Base-by-base conservation (phyloP, 1,140 invertebrate genomes). In the Oppia nitens region DNA sequence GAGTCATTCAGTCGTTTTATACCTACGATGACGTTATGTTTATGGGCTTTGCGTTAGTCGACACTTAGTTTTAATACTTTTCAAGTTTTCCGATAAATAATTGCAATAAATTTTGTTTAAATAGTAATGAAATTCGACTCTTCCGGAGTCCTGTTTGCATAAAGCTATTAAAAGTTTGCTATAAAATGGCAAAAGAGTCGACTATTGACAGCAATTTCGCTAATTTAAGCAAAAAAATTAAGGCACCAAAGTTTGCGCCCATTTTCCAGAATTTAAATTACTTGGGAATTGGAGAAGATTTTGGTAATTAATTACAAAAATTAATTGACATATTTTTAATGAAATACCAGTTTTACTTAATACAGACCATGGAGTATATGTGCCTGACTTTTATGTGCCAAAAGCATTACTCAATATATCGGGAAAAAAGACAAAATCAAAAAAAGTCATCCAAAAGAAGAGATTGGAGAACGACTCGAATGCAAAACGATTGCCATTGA, bases 11-110 rank as follows among this genome's bases (percentile, higher is more conserved):
- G 26, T 56, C 51, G 9, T 57, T 24, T 29, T 60, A 60, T 28
- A 59, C 58, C 12, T 60, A 40, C 26, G 58, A 60, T 60, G 58
- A 60, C 28, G 58, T 47, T 21, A 24, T 25, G 25, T 49, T 60
- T 24, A 60, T 60, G 55, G 25, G 2, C 2, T 29, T 50, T 3
- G 47, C 47, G 17, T 50, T 9, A 50, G 49, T 50, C 11, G n/a
- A n/a, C n/a, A n/a, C n/a, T 50, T 26, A 4, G 20, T 50, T 9
- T 26, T 21, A 50, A 6, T 9, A 20, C 24, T 9, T 9, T 26
- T 26, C 24, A 21, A 21, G 49, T 20, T 6, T 50, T 50, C 24
- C 6, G 4, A 25, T 50, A 6, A 6, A 9, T 20, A 14, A 47
- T n/a, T 47, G 45, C 12, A 47, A 12, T n/a, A 12, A 21, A 21